Base-by-base conservation (phyloP, 2,797 vertebrate species). In the Heliangelus exortis region DNA sequence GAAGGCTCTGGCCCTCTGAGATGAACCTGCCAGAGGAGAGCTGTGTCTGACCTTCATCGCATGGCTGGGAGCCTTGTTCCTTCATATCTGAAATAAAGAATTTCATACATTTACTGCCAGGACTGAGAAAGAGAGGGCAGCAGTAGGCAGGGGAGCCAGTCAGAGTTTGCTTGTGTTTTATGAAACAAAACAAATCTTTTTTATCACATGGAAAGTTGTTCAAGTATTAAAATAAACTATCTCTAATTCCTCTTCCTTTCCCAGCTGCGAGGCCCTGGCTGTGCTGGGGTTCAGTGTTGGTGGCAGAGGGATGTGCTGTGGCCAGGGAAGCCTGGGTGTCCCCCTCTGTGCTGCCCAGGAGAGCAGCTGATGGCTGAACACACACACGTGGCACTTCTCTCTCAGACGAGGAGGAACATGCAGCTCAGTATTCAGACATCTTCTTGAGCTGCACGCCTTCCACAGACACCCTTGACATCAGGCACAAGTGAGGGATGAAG, bases 271-370 rank as follows among this genome's bases (percentile, higher is more conserved):
- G 76, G 54, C 34, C 41, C 31, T 1, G 3, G 67, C 68, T 23
- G 72, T 0, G 7, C 7, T 20, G n/a, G 21, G 16, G 15, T 33
- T 58, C 0, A 0, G 77, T 12, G 51, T 8, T 23, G 69, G 54
- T 43, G 51, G 54, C 48, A 31, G 13, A 33, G 29, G 51, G 62
- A 82, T 0, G 0, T 48, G 79, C 36, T 39, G 33, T 18, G 36
- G 47, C 28, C 12, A 1, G 15, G 25, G 29, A 28, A 67, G 74
- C 67, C 54, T 8, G 47, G 9, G 29, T 36, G 59, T 58, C 59
- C 80, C 68, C 31, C 31, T 61, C 61, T 66, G 17, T 43, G 55
- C 29, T n/a, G 39, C 2, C 13, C 8, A 21, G 36, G 59, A 77
- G 21, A 78, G 75, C 58, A 25, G 58, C 43, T 55, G 58, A 36